These are phyloP conservation scores for Zapornia atra DNA, from an alignment of 2,113 vertebrate genomes.

Conservation along the genomic window DNA sequence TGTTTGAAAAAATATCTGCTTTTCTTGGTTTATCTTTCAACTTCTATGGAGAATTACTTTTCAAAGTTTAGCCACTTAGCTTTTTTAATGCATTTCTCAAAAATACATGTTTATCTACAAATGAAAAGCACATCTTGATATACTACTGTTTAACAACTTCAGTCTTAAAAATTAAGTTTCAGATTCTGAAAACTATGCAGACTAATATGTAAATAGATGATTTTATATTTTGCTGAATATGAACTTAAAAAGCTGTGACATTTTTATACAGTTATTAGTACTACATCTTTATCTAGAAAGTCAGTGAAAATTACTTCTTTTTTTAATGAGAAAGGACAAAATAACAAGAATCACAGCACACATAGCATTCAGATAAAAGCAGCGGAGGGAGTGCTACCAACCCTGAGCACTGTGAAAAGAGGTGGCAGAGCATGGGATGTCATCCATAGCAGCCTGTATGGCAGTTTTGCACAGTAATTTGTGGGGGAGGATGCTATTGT, in stretches of 20 bases:
- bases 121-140: not conserved
- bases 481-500: too few species aligned
- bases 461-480: too few species aligned
- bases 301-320: not conserved
- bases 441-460: too few species aligned
- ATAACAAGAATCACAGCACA: not conserved
- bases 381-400: too few species aligned
- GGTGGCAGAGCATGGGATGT: too few species aligned
- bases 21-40: not conserved
- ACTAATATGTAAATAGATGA: not conserved
- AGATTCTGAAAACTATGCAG: not conserved
- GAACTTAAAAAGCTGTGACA: not conserved
- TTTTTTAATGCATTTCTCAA: not conserved
- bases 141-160: not conserved
- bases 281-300: not conserved
- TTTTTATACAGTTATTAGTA: not conserved
- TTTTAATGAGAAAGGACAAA: not conserved
- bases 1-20: not conserved
- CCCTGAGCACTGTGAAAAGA: too few species aligned
- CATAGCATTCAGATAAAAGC: not conserved
- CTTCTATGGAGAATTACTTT: not conserved
- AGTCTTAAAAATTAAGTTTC: not conserved
- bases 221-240: not conserved
- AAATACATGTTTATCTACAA: not conserved
- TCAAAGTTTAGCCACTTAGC: not conserved